Conservation (phyloP, 2,113 vertebrate species). For the Benitochromis conjunctus region DNA sequence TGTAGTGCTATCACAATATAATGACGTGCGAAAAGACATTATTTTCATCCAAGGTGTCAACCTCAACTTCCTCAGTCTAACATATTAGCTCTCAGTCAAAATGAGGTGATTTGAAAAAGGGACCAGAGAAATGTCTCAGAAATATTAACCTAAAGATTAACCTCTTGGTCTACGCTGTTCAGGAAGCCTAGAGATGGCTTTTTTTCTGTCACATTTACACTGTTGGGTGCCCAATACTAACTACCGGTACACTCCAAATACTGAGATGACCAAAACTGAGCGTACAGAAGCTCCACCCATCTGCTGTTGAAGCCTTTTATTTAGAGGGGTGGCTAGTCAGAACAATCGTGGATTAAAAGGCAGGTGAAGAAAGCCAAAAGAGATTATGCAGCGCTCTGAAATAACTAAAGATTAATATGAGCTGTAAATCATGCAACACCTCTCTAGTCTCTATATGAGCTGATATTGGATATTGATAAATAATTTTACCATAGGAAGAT, state of each 20-base stretch:
- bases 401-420: too few relatives aligned
- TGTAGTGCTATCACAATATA: background rate
- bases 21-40: background rate
- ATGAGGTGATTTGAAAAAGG: background rate
- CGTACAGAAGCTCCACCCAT: background rate
- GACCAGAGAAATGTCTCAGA: background rate
- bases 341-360: background rate
- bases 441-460: too few relatives aligned
- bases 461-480: too few relatives aligned
- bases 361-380: background rate
- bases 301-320: background rate
- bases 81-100: background rate
- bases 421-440: too few relatives aligned
- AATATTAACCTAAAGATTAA: background rate
- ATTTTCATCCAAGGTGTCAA: background rate
- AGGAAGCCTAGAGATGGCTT: background rate
- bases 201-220: background rate
- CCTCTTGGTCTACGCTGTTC: accelerated
- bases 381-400: background rate
- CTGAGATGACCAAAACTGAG: background rate
- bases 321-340: background rate
- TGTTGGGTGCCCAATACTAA: background rate
- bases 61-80: background rate
- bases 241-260: background rate
- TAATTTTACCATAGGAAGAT: background rate